Percentiles rank a stretch among this genome's conserved stretches.
Evolutionary conservation across 2,113 vertebrate genomes (phyloP).

Genomic region (Raja brachyura): DNA sequence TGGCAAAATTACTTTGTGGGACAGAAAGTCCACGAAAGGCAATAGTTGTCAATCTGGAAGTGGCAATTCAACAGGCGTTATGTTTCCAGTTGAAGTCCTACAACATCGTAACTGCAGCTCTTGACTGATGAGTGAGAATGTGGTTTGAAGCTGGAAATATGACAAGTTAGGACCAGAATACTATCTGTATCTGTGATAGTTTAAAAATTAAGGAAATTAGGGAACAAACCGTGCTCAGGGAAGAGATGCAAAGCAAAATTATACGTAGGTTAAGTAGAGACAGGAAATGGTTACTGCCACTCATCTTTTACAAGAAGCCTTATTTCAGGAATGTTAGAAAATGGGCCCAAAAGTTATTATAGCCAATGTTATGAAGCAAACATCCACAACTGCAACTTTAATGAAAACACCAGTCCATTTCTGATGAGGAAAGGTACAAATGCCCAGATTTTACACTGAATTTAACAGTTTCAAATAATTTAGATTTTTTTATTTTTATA

Average conservation of each 20-base stretch:
- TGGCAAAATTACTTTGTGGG: not conserved
- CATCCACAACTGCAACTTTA: not conserved
- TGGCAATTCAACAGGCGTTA: not conserved
- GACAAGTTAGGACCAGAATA: not conserved
- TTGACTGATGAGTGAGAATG: too few species aligned
- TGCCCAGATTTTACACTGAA: too few species aligned
- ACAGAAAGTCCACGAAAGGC: not conserved
- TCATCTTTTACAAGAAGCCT: not conserved
- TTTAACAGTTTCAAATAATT: too few species aligned
- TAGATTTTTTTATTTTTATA: too few species aligned
- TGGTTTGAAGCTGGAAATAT: not conserved
- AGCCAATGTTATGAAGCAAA: not conserved
- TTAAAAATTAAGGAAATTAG: not conserved
- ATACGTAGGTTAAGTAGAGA: not conserved
- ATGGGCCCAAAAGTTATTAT: not conserved
- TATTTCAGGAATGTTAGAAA: not conserved
- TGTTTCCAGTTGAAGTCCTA: not conserved
- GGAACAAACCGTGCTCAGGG: not conserved
- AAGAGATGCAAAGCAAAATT: not conserved
- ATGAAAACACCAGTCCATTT: not conserved
- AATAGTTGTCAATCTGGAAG: not conserved
- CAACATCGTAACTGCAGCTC: not conserved
- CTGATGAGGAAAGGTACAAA: too few species aligned
- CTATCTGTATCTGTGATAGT: not conserved
- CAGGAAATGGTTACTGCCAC: not conserved